Conservation (phyloP, 2,797 vertebrate species). For the Gallinago stenura region DNA sequence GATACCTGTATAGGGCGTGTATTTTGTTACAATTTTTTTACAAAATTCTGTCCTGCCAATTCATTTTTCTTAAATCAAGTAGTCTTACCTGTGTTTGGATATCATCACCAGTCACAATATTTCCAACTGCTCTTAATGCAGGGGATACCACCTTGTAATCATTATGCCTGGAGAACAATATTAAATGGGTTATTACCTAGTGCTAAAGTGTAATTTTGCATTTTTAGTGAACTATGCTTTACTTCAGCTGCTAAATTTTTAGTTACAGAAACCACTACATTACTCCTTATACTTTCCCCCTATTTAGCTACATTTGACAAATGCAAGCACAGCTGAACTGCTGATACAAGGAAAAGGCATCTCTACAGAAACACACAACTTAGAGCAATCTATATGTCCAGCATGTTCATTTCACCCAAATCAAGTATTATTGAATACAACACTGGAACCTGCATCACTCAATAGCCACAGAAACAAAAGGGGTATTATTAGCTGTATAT, state of each 20-base stretch:
- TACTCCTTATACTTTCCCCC: neutral
- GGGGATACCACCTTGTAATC: constrained; percentile 98
- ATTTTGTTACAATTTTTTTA: neutral
- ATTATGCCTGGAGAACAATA: constrained; percentile 85
- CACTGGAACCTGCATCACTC: neutral
- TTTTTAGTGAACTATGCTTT: neutral
- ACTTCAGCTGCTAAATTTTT: neutral
- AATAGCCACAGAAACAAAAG: neutral
- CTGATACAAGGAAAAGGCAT: neutral
- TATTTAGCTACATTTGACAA: neutral
- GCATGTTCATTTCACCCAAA: neutral
- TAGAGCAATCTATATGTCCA: neutral
- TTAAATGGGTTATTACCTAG: constrained; percentile 13
- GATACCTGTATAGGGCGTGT: neutral
- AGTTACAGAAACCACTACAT: neutral
- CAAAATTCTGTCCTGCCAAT: neutral
- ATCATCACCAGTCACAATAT: constrained; percentile 97
- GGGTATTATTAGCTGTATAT: neutral
- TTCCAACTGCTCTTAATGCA: constrained; percentile 94
- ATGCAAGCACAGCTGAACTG: neutral
- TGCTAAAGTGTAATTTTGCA: neutral
- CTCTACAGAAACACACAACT: neutral
- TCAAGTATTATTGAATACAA: neutral
- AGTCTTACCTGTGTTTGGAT: constrained; percentile 92
- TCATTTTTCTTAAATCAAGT: neutral